phyloP scores from a whole-genome alignment of 2,797 vertebrate genomes.

The Rhinoraja longicauda region DNA sequence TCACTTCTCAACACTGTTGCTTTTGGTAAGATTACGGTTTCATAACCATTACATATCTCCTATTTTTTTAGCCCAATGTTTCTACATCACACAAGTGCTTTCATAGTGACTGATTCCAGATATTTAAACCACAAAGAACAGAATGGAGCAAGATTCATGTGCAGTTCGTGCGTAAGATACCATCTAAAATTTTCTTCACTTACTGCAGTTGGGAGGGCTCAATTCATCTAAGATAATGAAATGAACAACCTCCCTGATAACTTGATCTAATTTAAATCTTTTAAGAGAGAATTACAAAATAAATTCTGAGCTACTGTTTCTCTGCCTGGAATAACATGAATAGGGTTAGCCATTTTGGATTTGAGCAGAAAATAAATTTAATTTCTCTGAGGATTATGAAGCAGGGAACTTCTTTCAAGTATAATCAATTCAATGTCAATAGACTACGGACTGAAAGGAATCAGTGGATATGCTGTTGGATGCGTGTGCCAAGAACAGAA shows the following conservation, averaged over 20 bases:
- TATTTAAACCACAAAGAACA: neutral
- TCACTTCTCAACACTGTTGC: neutral
- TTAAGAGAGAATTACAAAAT: neutral
- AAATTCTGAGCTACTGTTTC: neutral
- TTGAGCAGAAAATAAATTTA: neutral
- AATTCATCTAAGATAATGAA: neutral
- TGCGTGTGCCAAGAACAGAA: neutral
- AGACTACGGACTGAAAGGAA: neutral
- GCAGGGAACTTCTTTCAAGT: neutral
- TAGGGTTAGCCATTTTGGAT: neutral
- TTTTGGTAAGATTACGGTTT: neutral
- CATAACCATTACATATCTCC: neutral
- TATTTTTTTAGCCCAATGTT: neutral
- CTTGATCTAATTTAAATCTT: neutral
- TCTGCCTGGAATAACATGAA: neutral
- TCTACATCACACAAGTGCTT: neutral
- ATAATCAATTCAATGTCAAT: neutral
- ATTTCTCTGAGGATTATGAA: neutral
- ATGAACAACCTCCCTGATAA: neutral
- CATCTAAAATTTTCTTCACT: neutral
- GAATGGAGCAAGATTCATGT: neutral
- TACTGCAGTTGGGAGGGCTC: neutral
- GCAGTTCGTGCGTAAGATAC: neutral
- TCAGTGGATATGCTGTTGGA: neutral
- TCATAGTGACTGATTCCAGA: neutral